Percentiles rank a stretch among this genome's conserved stretches.
Evolutionary conservation across 2,797 vertebrate genomes (phyloP).

Genomic region (Gymnopithys bicolor): DNA sequence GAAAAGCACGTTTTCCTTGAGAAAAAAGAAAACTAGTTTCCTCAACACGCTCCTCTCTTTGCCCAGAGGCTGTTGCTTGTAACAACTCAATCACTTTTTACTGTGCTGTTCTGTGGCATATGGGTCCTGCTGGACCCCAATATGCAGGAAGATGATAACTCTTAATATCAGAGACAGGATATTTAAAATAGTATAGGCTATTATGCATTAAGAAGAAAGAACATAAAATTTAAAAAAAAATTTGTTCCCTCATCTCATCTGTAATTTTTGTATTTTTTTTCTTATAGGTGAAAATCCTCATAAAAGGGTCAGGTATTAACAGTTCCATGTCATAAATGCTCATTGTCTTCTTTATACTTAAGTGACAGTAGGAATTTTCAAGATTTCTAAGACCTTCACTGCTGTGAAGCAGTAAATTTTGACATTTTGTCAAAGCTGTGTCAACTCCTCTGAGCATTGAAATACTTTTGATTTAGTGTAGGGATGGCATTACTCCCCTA

Average conservation of each 20-base stretch:
- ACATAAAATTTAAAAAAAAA: not conserved
- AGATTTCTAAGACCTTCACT: slow-evolving; percentile 14
- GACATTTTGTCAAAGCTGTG: slow-evolving; percentile 9
- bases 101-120: not conserved
- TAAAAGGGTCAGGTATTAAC: not conserved
- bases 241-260: not conserved
- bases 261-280: not conserved
- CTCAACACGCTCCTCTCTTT: not conserved
- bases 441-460: slow-evolving; percentile 22
- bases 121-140: not conserved
- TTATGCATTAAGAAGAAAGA: not conserved
- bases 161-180: not conserved
- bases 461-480: slow-evolving; percentile 29
- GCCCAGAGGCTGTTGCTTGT: not conserved
- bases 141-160: not conserved
- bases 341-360: slow-evolving; percentile 22
- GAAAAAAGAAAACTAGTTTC: not conserved
- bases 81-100: not conserved
- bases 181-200: not conserved
- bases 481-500: not conserved
- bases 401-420: slow-evolving; percentile 55
- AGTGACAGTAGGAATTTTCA: not conserved
- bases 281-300: not conserved
- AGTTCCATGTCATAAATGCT: slow-evolving; percentile 5
- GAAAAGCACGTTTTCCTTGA: not conserved